Evolutionary conservation across 2,888 invertebrate genomes (phyloP).

Genomic region (Prionchulus punctatus): DNA sequence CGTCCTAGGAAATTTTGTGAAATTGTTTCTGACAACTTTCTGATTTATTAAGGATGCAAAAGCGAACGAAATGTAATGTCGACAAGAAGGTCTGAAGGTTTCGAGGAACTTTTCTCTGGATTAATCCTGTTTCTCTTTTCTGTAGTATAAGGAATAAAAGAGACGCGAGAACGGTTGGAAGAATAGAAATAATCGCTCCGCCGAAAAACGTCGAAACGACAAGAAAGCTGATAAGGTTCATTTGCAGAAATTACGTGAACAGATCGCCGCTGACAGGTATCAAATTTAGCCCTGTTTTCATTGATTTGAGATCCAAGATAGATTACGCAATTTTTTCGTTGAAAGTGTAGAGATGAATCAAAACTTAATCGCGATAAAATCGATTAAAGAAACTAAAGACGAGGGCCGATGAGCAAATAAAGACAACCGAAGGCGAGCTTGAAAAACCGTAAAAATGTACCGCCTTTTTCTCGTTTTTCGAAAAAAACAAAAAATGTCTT

Average conservation of each 20-base stretch:
- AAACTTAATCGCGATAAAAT: neutral
- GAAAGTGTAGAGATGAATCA: neutral
- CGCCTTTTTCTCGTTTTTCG: too few relatives aligned
- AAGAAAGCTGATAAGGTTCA: conserved; percentile 2
- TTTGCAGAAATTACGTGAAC: conserved; percentile 4
- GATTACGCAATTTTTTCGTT: neutral
- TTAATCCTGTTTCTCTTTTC: too few relatives aligned
- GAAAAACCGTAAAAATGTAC: too few relatives aligned
- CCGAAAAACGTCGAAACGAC: neutral
- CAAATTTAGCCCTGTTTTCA: neutral
- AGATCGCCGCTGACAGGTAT: conserved; percentile 12
- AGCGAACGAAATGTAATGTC: neutral
- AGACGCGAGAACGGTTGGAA: neutral
- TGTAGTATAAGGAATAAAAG: too few relatives aligned
- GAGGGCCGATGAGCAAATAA: neutral
- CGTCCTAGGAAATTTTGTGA: too few relatives aligned
- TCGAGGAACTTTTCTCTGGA: too few relatives aligned
- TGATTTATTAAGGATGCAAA: neutral
- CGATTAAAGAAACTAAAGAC: neutral
- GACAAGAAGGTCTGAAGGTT: conserved; percentile 5
- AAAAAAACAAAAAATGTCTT: too few relatives aligned
- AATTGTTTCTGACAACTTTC: too few relatives aligned
- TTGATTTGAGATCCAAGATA: neutral
- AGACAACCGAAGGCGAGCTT: neutral
- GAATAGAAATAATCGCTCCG: neutral